phyloP scores from a whole-genome alignment of 2,113 vertebrate species.

The Acrocephalus kingi region DNA sequence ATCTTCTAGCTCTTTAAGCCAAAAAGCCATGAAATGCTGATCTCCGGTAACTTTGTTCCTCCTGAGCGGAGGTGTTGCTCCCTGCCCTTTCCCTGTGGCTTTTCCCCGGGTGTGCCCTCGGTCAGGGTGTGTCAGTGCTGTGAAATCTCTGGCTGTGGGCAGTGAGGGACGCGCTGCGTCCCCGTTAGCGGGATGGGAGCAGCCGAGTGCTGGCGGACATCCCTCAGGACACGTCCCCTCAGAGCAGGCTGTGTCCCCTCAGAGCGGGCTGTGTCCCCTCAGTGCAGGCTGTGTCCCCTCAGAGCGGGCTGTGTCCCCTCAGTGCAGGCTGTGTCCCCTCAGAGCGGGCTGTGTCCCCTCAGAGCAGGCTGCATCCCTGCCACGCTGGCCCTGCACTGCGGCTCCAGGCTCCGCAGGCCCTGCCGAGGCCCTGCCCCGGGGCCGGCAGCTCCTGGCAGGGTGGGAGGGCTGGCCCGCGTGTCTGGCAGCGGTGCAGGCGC shows the following conservation, averaged over 20 bases:
- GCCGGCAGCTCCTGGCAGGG: not conserved
- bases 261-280: not conserved
- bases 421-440: accelerated
- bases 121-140: not conserved
- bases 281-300: not conserved
- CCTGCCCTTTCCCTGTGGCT: not conserved
- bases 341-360: accelerated
- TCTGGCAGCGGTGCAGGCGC: not conserved
- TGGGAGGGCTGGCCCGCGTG: accelerated
- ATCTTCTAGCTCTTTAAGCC: not conserved
- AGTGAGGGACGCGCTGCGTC: not conserved
- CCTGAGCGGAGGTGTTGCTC: accelerated
- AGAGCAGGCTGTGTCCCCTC: too few relatives aligned
- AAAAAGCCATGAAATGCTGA: not conserved
- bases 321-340: not conserved
- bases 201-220: not conserved
- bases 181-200: accelerated
- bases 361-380: not conserved
- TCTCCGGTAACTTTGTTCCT: not conserved
- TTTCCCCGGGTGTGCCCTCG: not conserved
- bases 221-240: accelerated
- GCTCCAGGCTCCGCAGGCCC: not conserved
- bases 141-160: accelerated
- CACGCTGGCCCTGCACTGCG: not conserved
- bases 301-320: not conserved